phyloP scores from a whole-genome alignment of 1,140 invertebrate species.

The Drosophila athabasca region DNA sequence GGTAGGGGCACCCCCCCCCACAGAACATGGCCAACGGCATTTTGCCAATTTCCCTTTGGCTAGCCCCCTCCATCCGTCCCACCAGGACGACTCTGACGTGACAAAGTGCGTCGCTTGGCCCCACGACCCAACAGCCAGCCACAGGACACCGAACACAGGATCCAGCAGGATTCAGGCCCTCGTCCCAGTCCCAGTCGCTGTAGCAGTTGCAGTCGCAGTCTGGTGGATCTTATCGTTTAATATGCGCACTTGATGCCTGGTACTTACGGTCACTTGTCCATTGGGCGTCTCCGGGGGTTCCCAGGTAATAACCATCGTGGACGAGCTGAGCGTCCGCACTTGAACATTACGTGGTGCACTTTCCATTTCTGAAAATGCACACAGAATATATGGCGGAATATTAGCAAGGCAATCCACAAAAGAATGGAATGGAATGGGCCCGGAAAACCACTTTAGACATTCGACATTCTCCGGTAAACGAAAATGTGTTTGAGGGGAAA shows the following conservation, averaged over 20 bases:
- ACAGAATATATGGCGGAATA: conserved; percentile 18
- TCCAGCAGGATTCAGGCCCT: neutral
- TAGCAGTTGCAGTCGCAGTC: neutral
- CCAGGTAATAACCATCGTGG: conserved; percentile 98
- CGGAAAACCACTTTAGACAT: no score
- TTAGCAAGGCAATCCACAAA: conserved; percentile 35
- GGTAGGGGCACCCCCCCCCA: neutral
- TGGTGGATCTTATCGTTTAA: conserved; percentile 48
- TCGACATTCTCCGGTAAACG: no score
- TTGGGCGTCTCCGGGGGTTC: conserved; percentile 98
- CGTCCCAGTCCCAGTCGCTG: neutral
- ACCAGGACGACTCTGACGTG: conserved; percentile 24
- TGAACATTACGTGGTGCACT: conserved; percentile 96
- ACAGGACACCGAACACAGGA: neutral
- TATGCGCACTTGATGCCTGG: conserved; percentile 58
- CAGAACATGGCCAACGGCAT: conserved; percentile 51
- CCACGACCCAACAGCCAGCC: neutral
- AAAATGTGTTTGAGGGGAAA: no score
- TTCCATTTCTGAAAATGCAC: conserved; percentile 91
- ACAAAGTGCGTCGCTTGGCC: conserved; percentile 38
- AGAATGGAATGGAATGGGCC: conserved; percentile 11
- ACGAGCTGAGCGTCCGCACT: conserved; percentile 95
- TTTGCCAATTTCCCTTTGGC: conserved; percentile 47
- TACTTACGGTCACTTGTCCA: conserved; percentile 96
- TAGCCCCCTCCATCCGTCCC: neutral